Conservation (phyloP, 2,888 invertebrate genomes). For the Priocnemis perturbator region DNA sequence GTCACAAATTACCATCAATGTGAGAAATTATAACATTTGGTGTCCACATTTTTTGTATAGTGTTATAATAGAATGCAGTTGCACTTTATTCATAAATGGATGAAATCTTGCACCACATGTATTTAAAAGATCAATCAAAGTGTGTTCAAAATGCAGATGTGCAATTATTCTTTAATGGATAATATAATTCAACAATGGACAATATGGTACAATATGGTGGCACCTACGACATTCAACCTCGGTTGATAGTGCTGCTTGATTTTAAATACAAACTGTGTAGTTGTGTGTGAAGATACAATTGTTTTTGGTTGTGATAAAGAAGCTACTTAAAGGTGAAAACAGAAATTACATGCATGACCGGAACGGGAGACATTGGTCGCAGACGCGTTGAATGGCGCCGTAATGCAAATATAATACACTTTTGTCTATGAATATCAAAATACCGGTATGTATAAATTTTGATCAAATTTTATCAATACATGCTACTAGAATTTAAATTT, state of each 20-base stretch:
- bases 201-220: too few species aligned
- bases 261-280: conserved; percentile 34
- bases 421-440: conserved; percentile 12
- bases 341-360: conserved; percentile 75
- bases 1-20: too few species aligned
- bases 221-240: conserved; percentile 45
- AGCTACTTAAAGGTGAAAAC: conserved; percentile 25
- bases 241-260: conserved; percentile 42
- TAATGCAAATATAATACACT: conserved; percentile 66
- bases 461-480: neutral
- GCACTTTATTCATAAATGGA: conserved; percentile 67
- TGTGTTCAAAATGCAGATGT: conserved; percentile 64
- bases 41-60: conserved; percentile 1
- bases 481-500: conserved; percentile 2
- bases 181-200: conserved; percentile 60
- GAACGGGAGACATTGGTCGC: conserved; percentile 74
- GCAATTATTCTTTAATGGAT: conserved; percentile 69
- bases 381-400: conserved; percentile 76
- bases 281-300: conserved; percentile 12
- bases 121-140: conserved; percentile 58
- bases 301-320: conserved; percentile 19
- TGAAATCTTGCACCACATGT: conserved; percentile 64
- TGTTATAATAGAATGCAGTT: conserved; percentile 49
- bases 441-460: conserved; percentile 28
- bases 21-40: too few species aligned